phyloP scores from a whole-genome alignment of 2,797 vertebrate genomes.

The Danio kyathit region DNA sequence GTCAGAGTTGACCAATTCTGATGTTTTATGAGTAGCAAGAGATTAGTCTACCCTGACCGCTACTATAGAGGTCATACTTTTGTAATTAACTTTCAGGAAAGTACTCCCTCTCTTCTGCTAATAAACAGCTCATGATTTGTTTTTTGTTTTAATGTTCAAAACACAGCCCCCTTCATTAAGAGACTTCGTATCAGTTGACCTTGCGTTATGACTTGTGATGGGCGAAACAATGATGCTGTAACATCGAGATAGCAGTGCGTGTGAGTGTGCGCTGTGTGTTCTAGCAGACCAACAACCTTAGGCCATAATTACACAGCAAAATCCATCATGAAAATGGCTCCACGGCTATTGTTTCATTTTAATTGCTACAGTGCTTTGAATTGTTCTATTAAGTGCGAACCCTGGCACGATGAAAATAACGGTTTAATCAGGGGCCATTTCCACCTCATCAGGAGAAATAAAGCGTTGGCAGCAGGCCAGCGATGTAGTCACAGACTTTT shows the following conservation, averaged over 20 bases:
- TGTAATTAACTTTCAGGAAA: neutral
- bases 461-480: slow-evolving; percentile 38
- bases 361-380: slow-evolving; percentile 59
- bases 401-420: slow-evolving; percentile 53
- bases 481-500: slow-evolving; percentile 1
- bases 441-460: slow-evolving; percentile 49
- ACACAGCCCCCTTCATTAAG: slow-evolving; percentile 1
- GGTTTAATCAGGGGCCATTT: slow-evolving; percentile 57
- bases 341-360: slow-evolving; percentile 55
- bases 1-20: neutral
- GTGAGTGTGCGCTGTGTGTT: neutral
- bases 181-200: slow-evolving; percentile 10
- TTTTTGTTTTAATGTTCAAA: slow-evolving; percentile 16
- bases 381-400: slow-evolving; percentile 53
- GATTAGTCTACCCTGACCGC: neutral
- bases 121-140: neutral
- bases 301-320: slow-evolving; percentile 47
- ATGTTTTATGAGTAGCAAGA: neutral
- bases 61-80: neutral
- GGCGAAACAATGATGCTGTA: neutral
- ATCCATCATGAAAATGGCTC: slow-evolving; percentile 43
- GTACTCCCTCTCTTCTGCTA: neutral
- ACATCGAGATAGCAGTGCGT: neutral
- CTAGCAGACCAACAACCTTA: slow-evolving; percentile 2
- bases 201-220: slow-evolving; percentile 23